Percentiles rank a stretch among this genome's conserved stretches.
Conservation (phyloP, 92 coral and sea anemone genomes). For the Diadumene lineata region DNA sequence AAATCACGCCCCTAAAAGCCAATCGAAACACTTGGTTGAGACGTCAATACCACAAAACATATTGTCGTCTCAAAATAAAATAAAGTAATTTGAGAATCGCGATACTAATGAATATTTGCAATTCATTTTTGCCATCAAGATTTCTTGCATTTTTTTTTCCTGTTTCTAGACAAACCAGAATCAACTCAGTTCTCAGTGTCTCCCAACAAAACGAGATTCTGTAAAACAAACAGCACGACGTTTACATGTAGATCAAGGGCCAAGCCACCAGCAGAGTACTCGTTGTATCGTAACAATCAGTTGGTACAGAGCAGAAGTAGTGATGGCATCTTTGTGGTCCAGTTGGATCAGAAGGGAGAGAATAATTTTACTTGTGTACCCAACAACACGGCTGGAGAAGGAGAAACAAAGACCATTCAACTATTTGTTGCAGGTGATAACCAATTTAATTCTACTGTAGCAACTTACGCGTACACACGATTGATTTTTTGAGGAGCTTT, state of each 20-base stretch:
- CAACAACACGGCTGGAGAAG: constrained; percentile 15
- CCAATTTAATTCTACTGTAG: no score
- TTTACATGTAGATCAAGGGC: constrained; percentile 47
- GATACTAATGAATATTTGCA: no score
- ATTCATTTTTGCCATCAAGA: no score
- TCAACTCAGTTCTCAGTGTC: neutral
- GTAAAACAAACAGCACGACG: constrained; percentile 9
- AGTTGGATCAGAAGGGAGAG: constrained; percentile 11
- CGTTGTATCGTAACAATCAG: constrained; percentile 26
- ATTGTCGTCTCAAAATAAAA: no score
- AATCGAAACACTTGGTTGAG: no score
- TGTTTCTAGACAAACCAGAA: constrained; percentile 4
- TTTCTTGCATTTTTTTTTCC: no score
- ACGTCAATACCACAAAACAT: no score
- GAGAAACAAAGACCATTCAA: constrained; percentile 4
- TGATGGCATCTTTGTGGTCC: constrained; percentile 17
- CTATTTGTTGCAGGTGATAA: neutral
- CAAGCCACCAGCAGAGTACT: constrained; percentile 36
- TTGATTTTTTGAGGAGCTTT: no score
- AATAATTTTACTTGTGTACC: constrained; percentile 1
- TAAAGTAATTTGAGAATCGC: no score
- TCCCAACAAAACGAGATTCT: neutral
- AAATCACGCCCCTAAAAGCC: no score
- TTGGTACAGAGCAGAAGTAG: constrained; percentile 15
- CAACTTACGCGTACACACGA: no score